phyloP scores from a whole-genome alignment of 2,888 invertebrate species.

The Meteorus colon region DNA sequence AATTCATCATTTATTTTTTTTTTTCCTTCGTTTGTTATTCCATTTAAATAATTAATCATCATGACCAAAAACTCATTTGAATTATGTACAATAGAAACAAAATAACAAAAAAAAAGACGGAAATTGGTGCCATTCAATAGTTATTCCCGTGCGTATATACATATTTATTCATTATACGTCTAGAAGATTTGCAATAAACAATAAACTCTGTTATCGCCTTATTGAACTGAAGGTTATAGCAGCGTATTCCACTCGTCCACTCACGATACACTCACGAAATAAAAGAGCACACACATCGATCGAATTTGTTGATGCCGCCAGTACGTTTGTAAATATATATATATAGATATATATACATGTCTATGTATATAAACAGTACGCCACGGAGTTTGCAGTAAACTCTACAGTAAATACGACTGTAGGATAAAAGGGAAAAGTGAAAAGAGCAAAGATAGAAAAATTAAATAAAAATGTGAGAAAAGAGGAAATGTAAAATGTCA shows the following conservation, averaged over 20 bases:
- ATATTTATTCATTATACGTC: constrained; percentile 17
- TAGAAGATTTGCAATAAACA: constrained; percentile 16
- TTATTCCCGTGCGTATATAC: not conserved
- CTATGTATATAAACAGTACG: not conserved
- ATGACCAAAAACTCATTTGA: not conserved
- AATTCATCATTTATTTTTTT: not conserved
- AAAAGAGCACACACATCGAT: constrained; percentile 3
- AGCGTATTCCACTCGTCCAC: not conserved
- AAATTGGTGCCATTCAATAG: not conserved
- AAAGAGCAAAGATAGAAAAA: constrained; percentile 1
- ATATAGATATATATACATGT: not conserved
- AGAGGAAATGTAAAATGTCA: not conserved
- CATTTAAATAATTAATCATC: not conserved
- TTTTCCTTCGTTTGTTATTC: not conserved
- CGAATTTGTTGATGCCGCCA: constrained; percentile 7
- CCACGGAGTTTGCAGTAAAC: not conserved
- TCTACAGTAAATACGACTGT: not conserved
- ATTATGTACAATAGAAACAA: not conserved
- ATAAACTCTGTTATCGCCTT: constrained; percentile 14
- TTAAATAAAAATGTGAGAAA: not conserved
- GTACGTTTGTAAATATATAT: not conserved
- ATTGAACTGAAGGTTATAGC: constrained; percentile 13
- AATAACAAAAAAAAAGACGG: not conserved
- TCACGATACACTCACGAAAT: not conserved
- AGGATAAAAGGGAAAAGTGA: not conserved